phyloP scores from a whole-genome alignment of 2,113 vertebrate genomes.

The Papio anubis region DNA sequence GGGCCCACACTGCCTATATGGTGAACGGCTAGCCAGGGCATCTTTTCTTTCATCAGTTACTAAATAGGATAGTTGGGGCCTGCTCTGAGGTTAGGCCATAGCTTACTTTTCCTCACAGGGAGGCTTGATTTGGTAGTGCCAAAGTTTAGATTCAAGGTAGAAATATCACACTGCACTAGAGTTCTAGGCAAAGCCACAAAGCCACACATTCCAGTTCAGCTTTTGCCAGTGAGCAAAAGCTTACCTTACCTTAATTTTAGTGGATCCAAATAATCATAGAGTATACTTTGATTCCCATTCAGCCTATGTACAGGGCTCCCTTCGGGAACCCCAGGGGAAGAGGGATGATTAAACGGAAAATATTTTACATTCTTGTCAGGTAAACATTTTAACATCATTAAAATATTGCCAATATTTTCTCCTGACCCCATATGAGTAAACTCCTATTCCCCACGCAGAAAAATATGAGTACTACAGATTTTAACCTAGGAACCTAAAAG shows the following conservation, averaged over 20 bases:
- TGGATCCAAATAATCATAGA: not conserved
- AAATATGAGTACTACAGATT: not conserved
- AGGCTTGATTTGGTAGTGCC: not conserved
- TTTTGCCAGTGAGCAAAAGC: not conserved
- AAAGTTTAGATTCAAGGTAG: not conserved
- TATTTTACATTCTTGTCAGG: not conserved
- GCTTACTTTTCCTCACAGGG: not conserved
- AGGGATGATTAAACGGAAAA: not conserved
- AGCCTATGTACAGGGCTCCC: not conserved
- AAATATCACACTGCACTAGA: not conserved
- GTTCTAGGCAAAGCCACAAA: not conserved
- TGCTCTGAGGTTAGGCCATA: not conserved
- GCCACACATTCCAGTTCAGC: not conserved
- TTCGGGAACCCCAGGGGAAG: not conserved
- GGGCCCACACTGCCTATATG: rapidly evolving
- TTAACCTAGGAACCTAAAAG: not conserved
- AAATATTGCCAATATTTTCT: not conserved
- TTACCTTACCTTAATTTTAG: not conserved
- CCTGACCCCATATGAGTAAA: not conserved
- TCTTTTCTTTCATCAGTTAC: not conserved
- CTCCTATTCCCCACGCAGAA: not conserved
- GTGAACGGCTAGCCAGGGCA: rapidly evolving
- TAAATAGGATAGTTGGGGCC: not conserved
- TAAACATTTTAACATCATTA: not conserved
- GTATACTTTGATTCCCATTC: not conserved